These are phyloP conservation scores for Fundulus diaphanus DNA, from an alignment of 2,797 vertebrate genomes.

Conservation along the genomic window DNA sequence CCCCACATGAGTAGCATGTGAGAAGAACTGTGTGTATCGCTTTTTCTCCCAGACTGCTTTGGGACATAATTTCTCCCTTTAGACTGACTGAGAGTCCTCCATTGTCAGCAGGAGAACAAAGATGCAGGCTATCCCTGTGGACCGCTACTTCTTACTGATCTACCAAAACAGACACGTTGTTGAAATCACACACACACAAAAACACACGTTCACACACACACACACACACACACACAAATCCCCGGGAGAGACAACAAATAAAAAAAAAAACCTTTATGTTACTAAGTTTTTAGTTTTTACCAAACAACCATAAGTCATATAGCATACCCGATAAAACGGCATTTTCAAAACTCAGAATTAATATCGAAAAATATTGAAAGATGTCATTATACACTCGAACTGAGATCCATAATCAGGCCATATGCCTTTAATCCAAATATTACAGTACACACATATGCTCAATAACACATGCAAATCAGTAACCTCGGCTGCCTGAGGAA, in stretches of 20 bases:
- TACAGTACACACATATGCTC: background rate
- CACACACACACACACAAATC: conserved; percentile 23
- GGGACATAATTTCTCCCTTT: conserved; percentile 73
- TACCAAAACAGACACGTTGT: conserved; percentile 64
- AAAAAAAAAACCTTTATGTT: conserved; percentile 19
- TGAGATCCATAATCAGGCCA: background rate
- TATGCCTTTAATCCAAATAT: background rate
- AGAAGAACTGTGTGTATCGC: conserved; percentile 61
- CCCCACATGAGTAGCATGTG: conserved; percentile 78
- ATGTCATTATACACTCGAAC: background rate
- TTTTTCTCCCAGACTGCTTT: conserved; percentile 72
- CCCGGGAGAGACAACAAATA: conserved; percentile 8
- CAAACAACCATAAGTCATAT: background rate
- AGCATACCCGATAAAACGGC: background rate
- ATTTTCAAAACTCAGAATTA: background rate
- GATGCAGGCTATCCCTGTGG: conserved; percentile 66
- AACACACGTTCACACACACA: conserved; percentile 16
- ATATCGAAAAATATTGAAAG: background rate
- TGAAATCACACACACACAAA: conserved; percentile 43
- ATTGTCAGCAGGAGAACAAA: conserved; percentile 80
- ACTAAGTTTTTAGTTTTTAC: conserved; percentile 17
- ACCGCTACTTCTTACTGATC: conserved; percentile 72
- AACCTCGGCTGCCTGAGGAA: conserved; percentile 29
- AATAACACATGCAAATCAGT: conserved; percentile 20
- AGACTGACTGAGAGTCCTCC: conserved; percentile 71